phyloP scores from a whole-genome alignment of 2,797 vertebrate species.

The Rhadinocentrus ornatus region DNA sequence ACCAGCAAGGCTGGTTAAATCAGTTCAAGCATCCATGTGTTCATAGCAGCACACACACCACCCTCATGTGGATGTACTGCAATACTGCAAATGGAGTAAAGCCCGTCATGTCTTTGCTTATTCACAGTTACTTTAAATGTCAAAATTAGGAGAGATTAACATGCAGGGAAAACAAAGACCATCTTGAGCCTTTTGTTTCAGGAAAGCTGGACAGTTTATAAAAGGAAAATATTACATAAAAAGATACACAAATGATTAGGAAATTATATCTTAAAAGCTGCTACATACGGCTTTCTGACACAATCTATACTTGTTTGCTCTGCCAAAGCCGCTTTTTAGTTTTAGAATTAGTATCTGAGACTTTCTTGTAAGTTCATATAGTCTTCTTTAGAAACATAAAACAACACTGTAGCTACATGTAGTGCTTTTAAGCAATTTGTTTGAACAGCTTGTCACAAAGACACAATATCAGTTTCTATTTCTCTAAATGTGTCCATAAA shows the following conservation, averaged over 20 bases:
- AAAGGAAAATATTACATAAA: not conserved
- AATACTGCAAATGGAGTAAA: constrained; percentile 28
- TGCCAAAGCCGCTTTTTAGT: not conserved
- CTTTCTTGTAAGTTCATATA: not conserved
- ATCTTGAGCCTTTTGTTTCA: not conserved
- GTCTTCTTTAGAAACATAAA: not conserved
- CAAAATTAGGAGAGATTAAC: not conserved
- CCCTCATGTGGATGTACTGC: constrained; percentile 55
- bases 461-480: not conserved
- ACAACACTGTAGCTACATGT: not conserved
- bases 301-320: not conserved
- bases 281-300: not conserved
- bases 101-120: not conserved
- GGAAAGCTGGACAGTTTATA: not conserved
- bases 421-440: not conserved
- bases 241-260: not conserved
- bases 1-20: constrained; percentile 27
- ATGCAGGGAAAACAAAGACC: not conserved
- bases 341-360: too few species aligned
- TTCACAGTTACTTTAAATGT: not conserved
- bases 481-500: not conserved
- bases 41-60: constrained; percentile 51
- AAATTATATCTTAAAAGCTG: not conserved
- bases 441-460: not conserved
- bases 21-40: constrained; percentile 5